Base-by-base conservation (phyloP, 2,888 invertebrate species). In the Gerris lacustris region DNA sequence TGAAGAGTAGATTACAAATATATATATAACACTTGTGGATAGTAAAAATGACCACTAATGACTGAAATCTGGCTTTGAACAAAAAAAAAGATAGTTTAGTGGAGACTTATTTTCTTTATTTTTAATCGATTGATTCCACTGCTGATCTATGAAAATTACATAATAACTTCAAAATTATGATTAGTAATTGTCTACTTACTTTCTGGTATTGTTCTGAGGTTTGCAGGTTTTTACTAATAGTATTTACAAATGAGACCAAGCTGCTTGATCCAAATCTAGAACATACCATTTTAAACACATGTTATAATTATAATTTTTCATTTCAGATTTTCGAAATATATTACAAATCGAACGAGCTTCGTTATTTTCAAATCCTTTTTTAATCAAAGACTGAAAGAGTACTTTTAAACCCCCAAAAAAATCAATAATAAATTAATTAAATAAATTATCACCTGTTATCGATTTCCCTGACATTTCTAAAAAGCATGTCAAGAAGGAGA, bases 401-500 rank as follows among this genome's bases (percentile, higher is more conserved):
- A 31, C 31, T 31, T 31, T 31, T 31, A 31, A 31, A 31, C 31
- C 31, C 31, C 31, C 31, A 1, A 31, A 31, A 31, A 31, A 31
- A 31, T 31, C 31, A 31, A 31, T 31, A 31, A 4, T 2, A 31
- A 31, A 31, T 31, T 31, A 31, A 31, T 31, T 1, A 31, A 31
- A 31, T 2, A 31, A 4, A 31, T n/a, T n/a, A 11, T 55, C 15
- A 55, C 55, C 55, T 55, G 55, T 55, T 55, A 15, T 55, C 55
- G 11, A 55, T 9, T 11, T 9, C 15, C 9, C 9, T 15, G 15
- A 55, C 55, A 64, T 64, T 64, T 17, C 31, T 31, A n/a, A 17
- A 18, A 9, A 64, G 92, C 72, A 98, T 92, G 79, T 90, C 91
- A 64, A 91, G 86, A n/a, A 94, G 93, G 76, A 91, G 90, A 77